Percentiles rank a stretch among this genome's conserved stretches.
Evolutionary conservation across 53 echinoderm and acorn worm genomes (phyloP).

Genomic region (Apostichopus leukothele): DNA sequence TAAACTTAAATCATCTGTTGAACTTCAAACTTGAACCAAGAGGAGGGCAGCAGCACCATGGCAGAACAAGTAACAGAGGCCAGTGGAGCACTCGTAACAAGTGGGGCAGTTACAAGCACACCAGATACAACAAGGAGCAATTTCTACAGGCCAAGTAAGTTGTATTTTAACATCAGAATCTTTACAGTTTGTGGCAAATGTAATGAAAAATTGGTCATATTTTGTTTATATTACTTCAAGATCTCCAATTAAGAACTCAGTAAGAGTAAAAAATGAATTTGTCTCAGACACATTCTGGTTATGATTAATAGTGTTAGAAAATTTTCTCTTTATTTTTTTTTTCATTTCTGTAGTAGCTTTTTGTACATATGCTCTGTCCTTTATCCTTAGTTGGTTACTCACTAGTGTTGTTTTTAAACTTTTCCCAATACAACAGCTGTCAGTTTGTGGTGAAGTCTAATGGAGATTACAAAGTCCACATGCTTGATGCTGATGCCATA

Average conservation of each 20-base stretch:
- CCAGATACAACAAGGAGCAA: slow-evolving; percentile 92
- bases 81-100: slow-evolving; percentile 66
- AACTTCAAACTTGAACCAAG: slow-evolving; percentile 89
- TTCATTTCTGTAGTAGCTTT: too few relatives aligned
- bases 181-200: too few relatives aligned
- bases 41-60: slow-evolving; percentile 46
- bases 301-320: too few relatives aligned
- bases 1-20: slow-evolving; percentile 90
- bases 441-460: slow-evolving; percentile 92
- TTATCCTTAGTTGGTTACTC: too few relatives aligned
- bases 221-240: too few relatives aligned
- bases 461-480: slow-evolving; percentile 73
- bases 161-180: neutral
- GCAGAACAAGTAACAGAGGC: slow-evolving; percentile 38
- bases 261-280: too few relatives aligned
- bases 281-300: too few relatives aligned
- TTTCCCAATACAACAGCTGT: slow-evolving; percentile 59
- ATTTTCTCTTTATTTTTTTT: too few relatives aligned
- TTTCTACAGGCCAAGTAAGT: slow-evolving; percentile 98
- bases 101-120: slow-evolving; percentile 70
- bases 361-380: too few relatives aligned
- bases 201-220: too few relatives aligned
- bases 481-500: slow-evolving; percentile 72
- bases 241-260: too few relatives aligned
- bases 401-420: neutral